Evolutionary conservation across 1,140 invertebrate species (phyloP).

Genomic region (Ceratina australensis): DNA sequence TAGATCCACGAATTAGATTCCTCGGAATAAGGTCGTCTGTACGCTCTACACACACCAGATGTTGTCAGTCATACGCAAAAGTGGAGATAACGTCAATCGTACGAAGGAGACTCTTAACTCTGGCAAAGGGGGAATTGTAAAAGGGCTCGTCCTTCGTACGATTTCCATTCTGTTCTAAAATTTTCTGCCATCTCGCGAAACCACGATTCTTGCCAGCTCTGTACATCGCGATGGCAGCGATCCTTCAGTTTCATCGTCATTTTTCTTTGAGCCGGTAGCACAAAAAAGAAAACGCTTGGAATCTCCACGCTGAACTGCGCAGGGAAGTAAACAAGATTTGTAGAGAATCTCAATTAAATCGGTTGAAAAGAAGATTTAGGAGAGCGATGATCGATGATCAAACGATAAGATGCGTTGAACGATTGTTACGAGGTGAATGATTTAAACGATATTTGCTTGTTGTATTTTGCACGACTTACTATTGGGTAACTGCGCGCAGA

Average conservation of each 20-base stretch:
- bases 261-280: slow-evolving; percentile 3
- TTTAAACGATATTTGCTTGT: slow-evolving; percentile 48
- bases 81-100: slow-evolving; percentile 29
- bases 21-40: slow-evolving; percentile 58
- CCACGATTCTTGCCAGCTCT: slow-evolving; percentile 39
- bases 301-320: background rate
- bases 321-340: background rate
- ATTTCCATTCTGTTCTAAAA: slow-evolving; percentile 33
- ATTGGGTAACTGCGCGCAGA: slow-evolving; percentile 28
- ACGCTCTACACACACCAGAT: slow-evolving; percentile 48
- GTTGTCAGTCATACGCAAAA: slow-evolving; percentile 46
- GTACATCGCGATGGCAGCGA: background rate
- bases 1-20: slow-evolving; percentile 15
- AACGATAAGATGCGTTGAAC: background rate
- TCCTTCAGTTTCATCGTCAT: slow-evolving; percentile 21
- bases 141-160: slow-evolving; percentile 30
- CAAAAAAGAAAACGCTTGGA: slow-evolving; percentile 25
- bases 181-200: slow-evolving; percentile 36
- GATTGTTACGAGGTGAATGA: slow-evolving; percentile 21
- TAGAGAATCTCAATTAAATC: slow-evolving; percentile 49
- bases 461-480: slow-evolving; percentile 36
- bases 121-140: background rate
- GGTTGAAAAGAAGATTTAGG: background rate
- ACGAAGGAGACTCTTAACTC: slow-evolving; percentile 6
- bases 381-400: background rate